These are phyloP conservation scores for Actinopyga echinites DNA, from an alignment of 53 echinoderm and acorn worm species.

Conservation along the genomic window DNA sequence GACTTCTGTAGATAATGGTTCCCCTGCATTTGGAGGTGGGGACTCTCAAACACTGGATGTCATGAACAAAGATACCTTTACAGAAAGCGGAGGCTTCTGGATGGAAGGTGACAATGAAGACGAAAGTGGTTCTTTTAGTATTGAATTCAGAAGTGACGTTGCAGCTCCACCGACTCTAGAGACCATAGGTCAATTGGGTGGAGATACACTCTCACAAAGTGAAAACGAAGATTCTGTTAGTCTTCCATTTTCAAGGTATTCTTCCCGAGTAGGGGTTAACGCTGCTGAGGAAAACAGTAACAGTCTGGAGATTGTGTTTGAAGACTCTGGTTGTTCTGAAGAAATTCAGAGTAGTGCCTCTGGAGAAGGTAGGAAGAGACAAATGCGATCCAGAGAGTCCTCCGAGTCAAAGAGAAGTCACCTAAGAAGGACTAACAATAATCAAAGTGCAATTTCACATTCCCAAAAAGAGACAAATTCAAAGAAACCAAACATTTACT, in stretches of 20 bases:
- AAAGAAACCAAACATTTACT: slow-evolving; percentile 67
- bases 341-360: background rate
- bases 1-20: slow-evolving; percentile 29
- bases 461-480: background rate
- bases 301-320: slow-evolving; percentile 73
- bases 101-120: slow-evolving; percentile 45
- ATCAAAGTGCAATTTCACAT: slow-evolving; percentile 12
- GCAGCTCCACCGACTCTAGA: background rate
- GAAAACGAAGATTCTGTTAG: slow-evolving; percentile 9
- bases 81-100: background rate
- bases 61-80: no score
- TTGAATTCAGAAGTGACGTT: slow-evolving; percentile 55
- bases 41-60: background rate
- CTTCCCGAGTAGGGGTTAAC: background rate
- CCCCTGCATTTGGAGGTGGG: background rate
- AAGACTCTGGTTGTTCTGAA: slow-evolving; percentile 62
- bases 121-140: slow-evolving; percentile 89
- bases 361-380: background rate
- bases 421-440: background rate
- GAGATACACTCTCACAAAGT: background rate
- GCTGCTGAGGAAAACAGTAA: slow-evolving; percentile 47
- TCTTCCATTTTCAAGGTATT: slow-evolving; percentile 61
- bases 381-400: background rate
- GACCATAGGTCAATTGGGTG: background rate
- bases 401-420: background rate